Base-by-base conservation (phyloP, 2,888 invertebrate genomes). In the Apodemia mormo region DNA sequence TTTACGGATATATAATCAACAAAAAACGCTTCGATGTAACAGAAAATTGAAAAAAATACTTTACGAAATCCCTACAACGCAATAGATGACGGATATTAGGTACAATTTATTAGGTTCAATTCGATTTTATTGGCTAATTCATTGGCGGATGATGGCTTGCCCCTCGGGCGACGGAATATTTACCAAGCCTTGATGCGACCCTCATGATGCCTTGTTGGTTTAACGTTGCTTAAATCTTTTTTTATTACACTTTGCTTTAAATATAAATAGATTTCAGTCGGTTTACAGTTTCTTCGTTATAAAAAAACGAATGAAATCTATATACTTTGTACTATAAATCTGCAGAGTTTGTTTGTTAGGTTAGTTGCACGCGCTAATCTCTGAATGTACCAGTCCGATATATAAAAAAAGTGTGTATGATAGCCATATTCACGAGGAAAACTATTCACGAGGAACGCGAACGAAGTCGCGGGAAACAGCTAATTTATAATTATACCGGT, bases 81-180 rank as follows among this genome's bases (percentile, higher is more conserved):
- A 86, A 87, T 82, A 84, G 84, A 87, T 88, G 89, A 87, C 86
- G 85, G 82, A 79, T 81, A 82, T 87, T 87, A 88, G 87, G 86
- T 83, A 75, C 83, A 86, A 90, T 91, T 91, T 92, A 92, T 90
- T 90, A 86, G 83, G 83, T 87, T 86, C 91, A 90, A 92, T 92
- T 90, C 90, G 87, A 84, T 89, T 92, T 91, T 92, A 92, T 92
- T 75, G 87, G 88, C 88, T 90, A 90, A 92, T 92, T 90, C 89
- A 88, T 90, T 87, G 90, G 84, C 70, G 84, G 82, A 84, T 75
- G 76, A 77, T 82, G 82, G 85, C 84, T 84, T 75, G 81, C 80
- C 80, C 79, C 78, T 80, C 43, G 79, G 81, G 76, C 76, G 80
- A 75, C 76, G 77, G 80, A 84, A 85, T 85, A 83, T 86, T 86